Percentiles rank a stretch among this genome's conserved stretches.
Evolutionary conservation across 2,113 vertebrate genomes (phyloP).

Genomic region (Amphiprion percula): DNA sequence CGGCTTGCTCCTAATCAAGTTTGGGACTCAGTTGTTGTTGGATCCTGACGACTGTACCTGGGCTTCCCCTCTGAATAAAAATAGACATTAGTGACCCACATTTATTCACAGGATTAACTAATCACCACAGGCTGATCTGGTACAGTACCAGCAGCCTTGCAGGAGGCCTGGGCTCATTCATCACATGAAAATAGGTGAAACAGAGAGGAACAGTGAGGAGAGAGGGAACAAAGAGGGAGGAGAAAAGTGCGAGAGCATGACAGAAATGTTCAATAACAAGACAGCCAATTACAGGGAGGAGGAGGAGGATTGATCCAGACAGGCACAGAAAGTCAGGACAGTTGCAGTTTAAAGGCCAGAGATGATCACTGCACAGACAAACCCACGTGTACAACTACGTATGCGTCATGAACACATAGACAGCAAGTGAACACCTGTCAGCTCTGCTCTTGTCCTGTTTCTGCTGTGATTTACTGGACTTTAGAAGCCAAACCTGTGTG

Average conservation of each 20-base stretch:
- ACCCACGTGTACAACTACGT: conserved; percentile 13
- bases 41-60: conserved; percentile 45
- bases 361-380: conserved; percentile 5
- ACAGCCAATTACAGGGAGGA: conserved; percentile 51
- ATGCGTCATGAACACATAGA: conserved; percentile 4
- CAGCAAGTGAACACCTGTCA: conserved; percentile 42
- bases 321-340: conserved; percentile 10
- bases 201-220: conserved; percentile 10
- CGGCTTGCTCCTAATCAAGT: background rate
- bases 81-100: conserved; percentile 73
- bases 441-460: conserved; percentile 23
- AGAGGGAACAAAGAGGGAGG: conserved; percentile 1
- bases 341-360: conserved; percentile 8
- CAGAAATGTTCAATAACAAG: conserved; percentile 38
- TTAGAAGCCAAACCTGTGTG: conserved; percentile 19
- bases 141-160: conserved; percentile 44
- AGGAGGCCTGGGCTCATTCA: conserved; percentile 56
- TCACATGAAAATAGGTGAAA: conserved; percentile 52
- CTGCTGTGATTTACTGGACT: conserved; percentile 51
- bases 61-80: conserved; percentile 64
- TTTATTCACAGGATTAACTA: conserved; percentile 67
- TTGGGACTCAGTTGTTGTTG: background rate
- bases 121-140: conserved; percentile 62
- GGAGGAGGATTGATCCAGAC: conserved; percentile 40
- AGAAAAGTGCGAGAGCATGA: conserved; percentile 2